Evolutionary conservation across 2,113 vertebrate species (phyloP), one percentile per base, ranked within the genome.

Genomic region (Regulus satrapa): DNA sequence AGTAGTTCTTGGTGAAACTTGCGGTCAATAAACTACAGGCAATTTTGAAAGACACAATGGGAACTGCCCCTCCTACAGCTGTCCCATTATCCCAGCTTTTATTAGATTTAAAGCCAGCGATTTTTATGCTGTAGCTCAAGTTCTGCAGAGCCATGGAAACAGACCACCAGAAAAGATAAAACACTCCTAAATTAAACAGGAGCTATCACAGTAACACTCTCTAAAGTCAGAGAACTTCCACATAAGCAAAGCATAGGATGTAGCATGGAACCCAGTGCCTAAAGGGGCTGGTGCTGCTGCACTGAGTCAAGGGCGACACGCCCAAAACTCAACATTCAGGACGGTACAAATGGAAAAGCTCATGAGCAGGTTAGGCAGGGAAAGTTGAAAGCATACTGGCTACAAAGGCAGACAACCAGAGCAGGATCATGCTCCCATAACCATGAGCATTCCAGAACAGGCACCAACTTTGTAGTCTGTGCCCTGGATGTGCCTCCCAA

Each of bases 81-180:
- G 94, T 90, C 89, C 96, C 93, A 97, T 97, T 97, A 97, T 97
- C 84, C 94, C 88, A 56, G 94, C 95, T 95, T 95, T 97, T 95
- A 97, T 97, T 97, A 94, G 92, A 93, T 95, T 96, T 96, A 97
- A 97, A 96, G 90, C 92, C 85, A 93, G 87, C 1, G 2, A 90
- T 94, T 97, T 96, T 97, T 85, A 87, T 67, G 93, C 91, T 80
- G 87, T 79, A 83, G 92, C 59, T 91, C 90, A 95, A 90, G 83
- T 94, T 97, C 88, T 66, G 73, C 84, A 96, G 81, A 97, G 92
- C 96, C 94, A 94, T 23, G 48, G 96, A 96, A 97, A 96, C 93
- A 96, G 84, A 93, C 86, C 89, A 92, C 82, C 93, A 95, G 83
- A 91, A 95, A 94, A 95, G 92, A 95, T 89, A 95, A 96, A 95